phyloP scores from a whole-genome alignment of 2,113 vertebrate species.

The Solea solea region DNA sequence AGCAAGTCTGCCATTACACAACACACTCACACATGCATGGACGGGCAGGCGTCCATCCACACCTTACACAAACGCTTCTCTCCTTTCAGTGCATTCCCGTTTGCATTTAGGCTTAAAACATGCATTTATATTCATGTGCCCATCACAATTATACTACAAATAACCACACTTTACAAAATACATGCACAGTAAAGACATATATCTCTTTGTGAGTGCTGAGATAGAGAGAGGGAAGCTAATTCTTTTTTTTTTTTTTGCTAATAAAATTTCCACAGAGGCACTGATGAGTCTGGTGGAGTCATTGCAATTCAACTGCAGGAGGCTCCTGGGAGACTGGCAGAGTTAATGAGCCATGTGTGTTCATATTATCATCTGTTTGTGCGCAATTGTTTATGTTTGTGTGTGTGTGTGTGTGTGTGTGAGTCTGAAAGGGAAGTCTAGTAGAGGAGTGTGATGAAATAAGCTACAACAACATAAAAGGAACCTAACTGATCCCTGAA shows the following conservation, averaged over 20 bases:
- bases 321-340: slow-evolving; percentile 57
- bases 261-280: slow-evolving; percentile 55
- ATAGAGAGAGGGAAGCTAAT: slow-evolving; percentile 43
- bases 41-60: slow-evolving; percentile 11
- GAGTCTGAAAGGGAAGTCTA: slow-evolving; percentile 38
- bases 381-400: background rate
- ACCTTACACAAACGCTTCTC: slow-evolving; percentile 24
- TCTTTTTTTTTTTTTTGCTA: slow-evolving; percentile 61
- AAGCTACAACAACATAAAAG: slow-evolving; percentile 66
- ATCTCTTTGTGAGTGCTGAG: background rate
- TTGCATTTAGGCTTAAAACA: background rate
- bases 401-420: slow-evolving; percentile 18
- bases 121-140: slow-evolving; percentile 24
- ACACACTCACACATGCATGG: slow-evolving; percentile 22
- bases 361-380: slow-evolving; percentile 53
- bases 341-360: slow-evolving; percentile 67
- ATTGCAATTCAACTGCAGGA: slow-evolving; percentile 62
- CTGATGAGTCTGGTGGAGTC: slow-evolving; percentile 70
- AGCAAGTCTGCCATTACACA: slow-evolving; percentile 50
- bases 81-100: background rate
- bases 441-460: slow-evolving; percentile 63
- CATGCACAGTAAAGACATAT: background rate
- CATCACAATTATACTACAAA: background rate
- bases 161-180: background rate
- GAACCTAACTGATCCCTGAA: slow-evolving; percentile 63